phyloP scores from a whole-genome alignment of 2,113 vertebrate species.

The Heptranchias perlo region DNA sequence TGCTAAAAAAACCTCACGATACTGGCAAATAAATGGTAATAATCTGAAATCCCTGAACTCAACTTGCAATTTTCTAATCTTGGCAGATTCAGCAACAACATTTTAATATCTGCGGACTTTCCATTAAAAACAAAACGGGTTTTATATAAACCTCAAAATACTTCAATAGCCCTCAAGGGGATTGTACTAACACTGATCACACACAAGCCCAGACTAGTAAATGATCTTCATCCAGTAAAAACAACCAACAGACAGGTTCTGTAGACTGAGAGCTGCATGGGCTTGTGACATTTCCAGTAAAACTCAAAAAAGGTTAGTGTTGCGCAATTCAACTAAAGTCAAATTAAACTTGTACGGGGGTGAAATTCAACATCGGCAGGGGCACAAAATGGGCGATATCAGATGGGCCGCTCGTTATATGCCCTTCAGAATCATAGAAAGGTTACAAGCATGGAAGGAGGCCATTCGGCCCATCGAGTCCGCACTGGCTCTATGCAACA shows the following conservation, averaged over 20 bases:
- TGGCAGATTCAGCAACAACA: conserved; percentile 8
- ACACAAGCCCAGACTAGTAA: conserved; percentile 31
- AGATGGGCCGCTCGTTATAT: not conserved
- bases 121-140: conserved; percentile 16
- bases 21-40: not conserved
- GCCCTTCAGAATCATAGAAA: too few species aligned
- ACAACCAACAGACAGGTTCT: not conserved
- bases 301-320: not conserved
- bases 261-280: not conserved
- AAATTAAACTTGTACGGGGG: not conserved
- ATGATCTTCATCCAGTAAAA: conserved; percentile 25
- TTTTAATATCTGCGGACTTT: conserved; percentile 22
- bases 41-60: conserved; percentile 30
- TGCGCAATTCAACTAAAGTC: not conserved
- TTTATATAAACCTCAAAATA: conserved; percentile 32
- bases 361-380: not conserved
- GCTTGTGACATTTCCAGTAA: not conserved
- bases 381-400: not conserved
- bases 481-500: too few species aligned
- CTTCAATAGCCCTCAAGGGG: conserved; percentile 31
- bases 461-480: too few species aligned
- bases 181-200: conserved; percentile 26
- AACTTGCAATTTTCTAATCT: conserved; percentile 22
- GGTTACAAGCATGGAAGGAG: too few species aligned
- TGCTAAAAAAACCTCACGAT: not conserved